A percentile compares a stretch with the other conserved stretches of the same genome.
Evolutionary conservation across 1,140 invertebrate species (phyloP).

Genomic region (Atta colombica): DNA sequence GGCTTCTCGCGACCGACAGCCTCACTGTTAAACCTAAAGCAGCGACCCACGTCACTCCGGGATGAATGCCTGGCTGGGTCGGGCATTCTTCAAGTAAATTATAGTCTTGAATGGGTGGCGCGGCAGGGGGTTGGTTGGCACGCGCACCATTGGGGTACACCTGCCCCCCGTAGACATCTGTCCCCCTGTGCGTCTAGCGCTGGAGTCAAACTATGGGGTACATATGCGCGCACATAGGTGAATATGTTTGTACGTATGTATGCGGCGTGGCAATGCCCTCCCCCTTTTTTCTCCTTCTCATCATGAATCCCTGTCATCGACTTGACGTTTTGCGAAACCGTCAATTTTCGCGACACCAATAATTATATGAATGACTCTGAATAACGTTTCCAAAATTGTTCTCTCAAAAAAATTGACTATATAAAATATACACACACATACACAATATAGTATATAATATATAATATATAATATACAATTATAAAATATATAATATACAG

Average conservation of each 20-base stretch:
- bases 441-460: too few relatives aligned
- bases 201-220: conserved; percentile 82
- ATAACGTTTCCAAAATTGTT: conserved; percentile 22
- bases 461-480: too few relatives aligned
- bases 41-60: conserved; percentile 75
- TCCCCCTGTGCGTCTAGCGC: conserved; percentile 77
- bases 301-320: conserved; percentile 59
- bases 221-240: conserved; percentile 51
- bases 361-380: not conserved
- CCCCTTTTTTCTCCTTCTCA: not conserved
- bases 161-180: conserved; percentile 86
- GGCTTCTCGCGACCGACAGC: conserved; percentile 64
- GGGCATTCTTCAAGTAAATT: conserved; percentile 87
- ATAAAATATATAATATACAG: not conserved
- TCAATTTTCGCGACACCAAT: conserved; percentile 47
- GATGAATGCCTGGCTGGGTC: conserved; percentile 77
- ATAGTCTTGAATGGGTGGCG: conserved; percentile 86
- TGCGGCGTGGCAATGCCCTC: conserved; percentile 21
- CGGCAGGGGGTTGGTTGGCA: conserved; percentile 86
- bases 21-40: conserved; percentile 66
- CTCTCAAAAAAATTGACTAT: not conserved
- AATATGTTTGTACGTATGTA: conserved; percentile 20
- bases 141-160: conserved; percentile 84
- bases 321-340: conserved; percentile 39
- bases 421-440: not conserved